phyloP scores from a whole-genome alignment of 2,888 invertebrate genomes.

The Ramazzottius varieornatus region DNA sequence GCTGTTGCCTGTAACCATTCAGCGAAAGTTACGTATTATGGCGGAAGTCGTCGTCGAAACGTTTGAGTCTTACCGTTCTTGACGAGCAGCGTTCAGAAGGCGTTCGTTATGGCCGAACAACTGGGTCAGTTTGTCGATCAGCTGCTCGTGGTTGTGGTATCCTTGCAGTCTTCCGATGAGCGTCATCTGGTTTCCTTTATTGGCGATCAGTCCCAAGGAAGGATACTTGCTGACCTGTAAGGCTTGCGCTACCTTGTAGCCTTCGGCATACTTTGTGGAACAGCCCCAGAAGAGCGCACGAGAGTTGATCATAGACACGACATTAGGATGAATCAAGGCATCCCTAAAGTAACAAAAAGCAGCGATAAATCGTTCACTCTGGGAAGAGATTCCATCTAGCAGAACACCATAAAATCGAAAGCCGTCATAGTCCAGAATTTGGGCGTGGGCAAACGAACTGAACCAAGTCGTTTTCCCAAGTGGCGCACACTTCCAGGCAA shows the following conservation, averaged over 20 bases:
- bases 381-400: too few species aligned
- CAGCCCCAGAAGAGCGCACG: constrained; percentile 78
- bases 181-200: not conserved
- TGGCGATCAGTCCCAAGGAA: not conserved
- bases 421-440: too few species aligned
- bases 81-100: not conserved
- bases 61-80: not conserved
- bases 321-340: constrained; percentile 32
- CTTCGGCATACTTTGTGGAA: constrained; percentile 59
- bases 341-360: constrained; percentile 14
- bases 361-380: too few species aligned
- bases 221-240: not conserved
- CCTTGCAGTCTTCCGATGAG: not conserved
- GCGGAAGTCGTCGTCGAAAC: too few species aligned
- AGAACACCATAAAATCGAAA: too few species aligned
- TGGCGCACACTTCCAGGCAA: too few species aligned
- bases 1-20: not conserved
- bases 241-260: constrained; percentile 33
- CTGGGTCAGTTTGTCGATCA: not conserved
- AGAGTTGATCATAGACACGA: constrained; percentile 48
- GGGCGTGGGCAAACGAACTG: constrained; percentile 10
- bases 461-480: too few species aligned
- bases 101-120: not conserved
- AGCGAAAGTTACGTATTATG: not conserved
- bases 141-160: not conserved